Evolutionary conservation across 1,140 invertebrate genomes (phyloP).

Genomic region (Myzus persicae): DNA sequence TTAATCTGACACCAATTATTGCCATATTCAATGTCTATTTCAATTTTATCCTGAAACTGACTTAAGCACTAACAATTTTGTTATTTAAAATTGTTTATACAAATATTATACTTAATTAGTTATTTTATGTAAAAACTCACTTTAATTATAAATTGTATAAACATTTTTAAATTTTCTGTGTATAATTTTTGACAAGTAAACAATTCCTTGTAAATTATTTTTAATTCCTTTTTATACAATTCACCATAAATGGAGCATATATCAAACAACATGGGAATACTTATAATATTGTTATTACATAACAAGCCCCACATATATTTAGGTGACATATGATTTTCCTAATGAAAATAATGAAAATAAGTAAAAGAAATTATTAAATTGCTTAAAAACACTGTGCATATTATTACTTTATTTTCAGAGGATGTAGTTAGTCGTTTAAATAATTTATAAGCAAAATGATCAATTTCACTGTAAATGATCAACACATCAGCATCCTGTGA

Average conservation of each 20-base stretch:
- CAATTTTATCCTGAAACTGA: slow-evolving; percentile 49
- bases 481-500: slow-evolving; percentile 18
- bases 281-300: slow-evolving; percentile 29
- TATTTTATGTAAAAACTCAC: neutral
- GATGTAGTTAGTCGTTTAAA: slow-evolving; percentile 18
- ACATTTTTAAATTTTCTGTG: slow-evolving; percentile 36
- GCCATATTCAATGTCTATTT: slow-evolving; percentile 19
- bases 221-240: slow-evolving; percentile 28
- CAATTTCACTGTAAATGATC: slow-evolving; percentile 12
- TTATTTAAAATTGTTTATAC: neutral
- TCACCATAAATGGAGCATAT: slow-evolving; percentile 29
- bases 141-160: slow-evolving; percentile 19
- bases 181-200: slow-evolving; percentile 29
- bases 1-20: neutral
- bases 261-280: slow-evolving; percentile 33
- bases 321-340: neutral
- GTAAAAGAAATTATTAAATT: neutral
- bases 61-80: slow-evolving; percentile 21
- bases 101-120: neutral
- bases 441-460: slow-evolving; percentile 26
- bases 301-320: slow-evolving; percentile 16
- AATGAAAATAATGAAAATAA: too few species aligned
- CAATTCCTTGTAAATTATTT: slow-evolving; percentile 14
- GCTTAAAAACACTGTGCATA: neutral
- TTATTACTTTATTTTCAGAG: slow-evolving; percentile 42